These are phyloP conservation scores for Diplazon laetatorius DNA, from an alignment of 2,888 invertebrate species.

Conservation along the genomic window DNA sequence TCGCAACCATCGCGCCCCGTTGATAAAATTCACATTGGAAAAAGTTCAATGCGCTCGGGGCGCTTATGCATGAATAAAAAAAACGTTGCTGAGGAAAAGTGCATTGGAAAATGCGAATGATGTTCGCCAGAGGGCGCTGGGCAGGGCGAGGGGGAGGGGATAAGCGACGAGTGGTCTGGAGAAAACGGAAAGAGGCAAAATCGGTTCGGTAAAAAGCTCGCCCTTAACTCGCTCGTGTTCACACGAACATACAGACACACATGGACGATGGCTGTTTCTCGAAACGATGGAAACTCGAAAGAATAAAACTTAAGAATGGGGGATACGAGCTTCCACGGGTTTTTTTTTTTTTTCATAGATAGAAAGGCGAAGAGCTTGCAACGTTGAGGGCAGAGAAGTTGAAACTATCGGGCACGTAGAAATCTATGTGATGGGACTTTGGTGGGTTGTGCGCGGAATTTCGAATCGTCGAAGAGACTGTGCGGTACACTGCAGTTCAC, in stretches of 20 bases:
- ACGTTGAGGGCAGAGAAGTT: conserved; percentile 5
- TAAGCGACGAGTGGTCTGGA: conserved; percentile 17
- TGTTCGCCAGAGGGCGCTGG: conserved; percentile 12
- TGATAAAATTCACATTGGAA: conserved; percentile 67
- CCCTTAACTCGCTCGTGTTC: neutral
- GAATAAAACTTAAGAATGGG: conserved; percentile 22
- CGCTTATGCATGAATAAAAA: conserved; percentile 73
- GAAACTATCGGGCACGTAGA: neutral
- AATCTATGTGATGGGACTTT: conserved; percentile 1
- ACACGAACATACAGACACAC: too few species aligned
- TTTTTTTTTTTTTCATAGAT: neutral
- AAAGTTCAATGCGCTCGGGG: conserved; percentile 68
- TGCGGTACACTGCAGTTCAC: too few species aligned
- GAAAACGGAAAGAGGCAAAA: conserved; percentile 14
- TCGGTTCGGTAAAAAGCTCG: conserved; percentile 1
- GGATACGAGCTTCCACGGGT: neutral
- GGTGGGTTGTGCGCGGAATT: neutral
- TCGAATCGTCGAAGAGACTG: neutral
- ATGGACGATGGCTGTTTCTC: too few species aligned
- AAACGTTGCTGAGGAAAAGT: conserved; percentile 67
- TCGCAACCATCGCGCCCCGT: conserved; percentile 46
- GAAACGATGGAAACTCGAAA: neutral
- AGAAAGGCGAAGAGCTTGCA: neutral
- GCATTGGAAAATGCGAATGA: conserved; percentile 51
- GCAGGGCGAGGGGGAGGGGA: conserved; percentile 22